Base-by-base conservation (phyloP, 2,113 vertebrate species). In the Spheniscus mendiculus region DNA sequence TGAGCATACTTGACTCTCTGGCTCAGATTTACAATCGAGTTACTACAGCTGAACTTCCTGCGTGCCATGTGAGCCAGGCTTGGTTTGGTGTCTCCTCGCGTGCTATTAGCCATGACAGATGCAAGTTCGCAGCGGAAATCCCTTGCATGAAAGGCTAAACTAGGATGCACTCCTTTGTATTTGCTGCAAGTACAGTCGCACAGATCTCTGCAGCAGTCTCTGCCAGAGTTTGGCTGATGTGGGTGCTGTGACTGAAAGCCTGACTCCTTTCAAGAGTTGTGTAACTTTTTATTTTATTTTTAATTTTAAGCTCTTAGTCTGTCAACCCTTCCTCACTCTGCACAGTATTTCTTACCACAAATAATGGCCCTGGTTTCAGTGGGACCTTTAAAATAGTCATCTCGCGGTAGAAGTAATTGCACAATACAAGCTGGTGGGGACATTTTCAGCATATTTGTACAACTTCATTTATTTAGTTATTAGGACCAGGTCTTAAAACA, bases 341-440 rank as follows among this genome's bases (percentile, higher is more conserved):
- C 21, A 69, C 30, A 83, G 44, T 40, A 72, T 77, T 91, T 87
- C 55, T 83, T 56, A 91, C 73, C 81, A 87, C 70, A 95, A 88
- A 69, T 80, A 96, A 90, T 13, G 22, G 65, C 40, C 36, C 26
- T 59, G 83, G 76, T 90, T 95, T 95, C 89, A 95, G 87, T 44
- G 78, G 62, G 92, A 91, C 74, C 58, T 88, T 95, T 83, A 71
- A 96, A 96, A 97, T 55, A 77, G 32, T 83, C 74, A 34, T 90
- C 61, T 85, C 83, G 90, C 1, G 3, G 70, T 32, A 89, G 34
- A 65, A 79, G 36, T 69, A 91, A 42, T 87, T 95, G 72, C 87
- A 94, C 82, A 96, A 95, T 42, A 12, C 13, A 61, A 80, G 25
- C 53, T 58, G 45, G 36, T 26, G 21, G 85, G 78, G 56, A 83